Base-by-base conservation (phyloP, 2,797 vertebrate genomes). In the Neosalanx taihuensis region DNA sequence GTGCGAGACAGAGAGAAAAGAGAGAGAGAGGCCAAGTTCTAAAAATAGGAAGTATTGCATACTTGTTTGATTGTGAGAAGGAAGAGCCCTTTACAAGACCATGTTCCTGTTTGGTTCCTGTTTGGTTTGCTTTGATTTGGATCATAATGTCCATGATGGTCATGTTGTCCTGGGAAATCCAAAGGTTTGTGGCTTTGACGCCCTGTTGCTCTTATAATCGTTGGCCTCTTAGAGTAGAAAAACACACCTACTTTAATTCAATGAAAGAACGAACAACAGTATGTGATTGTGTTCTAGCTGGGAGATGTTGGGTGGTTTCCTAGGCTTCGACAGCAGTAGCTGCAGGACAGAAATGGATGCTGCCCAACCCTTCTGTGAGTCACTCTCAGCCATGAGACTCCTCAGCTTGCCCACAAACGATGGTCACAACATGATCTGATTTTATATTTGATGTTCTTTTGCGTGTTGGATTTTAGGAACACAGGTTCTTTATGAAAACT, bases 41-140 rank as follows among this genome's bases (percentile, higher is more conserved):
- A 92, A 84, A 91, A 91, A 92, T 93, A 92, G 89, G 65, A 76
- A 68, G 73, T 69, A 82, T 85, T 82, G 78, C 88, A 91, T 92
- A 86, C 81, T 91, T 90, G 80, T 86, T 88, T 88, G 88, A 91
- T 92, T 91, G 84, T 90, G 88, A 87, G 85, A 86, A 83, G 83
- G 84, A 85, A 87, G 83, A 69, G 77, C 59, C 76, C 83, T 89
- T 87, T 78, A 67, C 41, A 67, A 84, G 76, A 72, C 46, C 37
- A 71, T 73, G 75, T 83, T 89, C 85, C 79, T 88, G 77, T 86
- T 88, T 84, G 75, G 62, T 46, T 46, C 41, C 41, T 46, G 41
- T 46, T 46, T 46, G 41, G 9, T 46, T 46, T 46, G 41, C 33
- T 4, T 35, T 6, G 33, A 4, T 35, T 35, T 35, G 6, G 41